Evolutionary conservation across 1,140 invertebrate genomes (phyloP), one percentile per base, ranked within the genome.

Genomic region (Panagrolaimus sp.): DNA sequence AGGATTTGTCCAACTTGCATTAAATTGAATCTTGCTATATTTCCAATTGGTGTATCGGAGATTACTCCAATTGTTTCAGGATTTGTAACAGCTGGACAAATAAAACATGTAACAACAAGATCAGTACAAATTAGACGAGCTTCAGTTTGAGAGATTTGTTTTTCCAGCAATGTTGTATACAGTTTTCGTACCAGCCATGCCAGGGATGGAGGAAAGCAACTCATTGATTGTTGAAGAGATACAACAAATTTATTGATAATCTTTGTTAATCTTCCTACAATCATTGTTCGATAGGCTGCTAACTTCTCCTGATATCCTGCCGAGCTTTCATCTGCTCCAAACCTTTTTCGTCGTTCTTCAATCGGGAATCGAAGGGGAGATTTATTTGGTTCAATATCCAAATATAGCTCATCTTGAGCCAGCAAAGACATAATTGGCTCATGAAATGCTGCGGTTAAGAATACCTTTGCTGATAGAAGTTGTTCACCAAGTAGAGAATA

Each of bases 31-130:
- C 93, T 85, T 6, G 92, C 91, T 44, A 94, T 89, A 73, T 91
- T 89, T 67, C 91, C 92, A 43, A 97, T 91, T n/a, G 91, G 91
- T 0, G 91, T 90, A 82, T 96, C 94, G 8, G 84, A 84, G 0
- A 91, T 91, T 58, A 97, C 91, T n/a, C 93, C 94, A 38, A 76
- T 44, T n/a, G 92, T 90, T 84, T 97, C 94, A 0, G 95, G 94
- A 86, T 96, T 93, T 32, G 94, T 91, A 55, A 98, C 92, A 0
- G 93, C 94, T 9, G 93, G 93, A 81, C 94, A 98, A 70, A 98
- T 92, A 76, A 96, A 96, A 76, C 92, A 88, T 1, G 90, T 91
- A 83, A 97, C 92, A 12, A 98, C 89, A 21, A 98, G 85, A 83
- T 98, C 94, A 0, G 91, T 91, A 81, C 91, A 93, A 76, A 97